Percentiles rank a stretch among this genome's conserved stretches.
Conservation (phyloP, 2,888 invertebrate species). For the Branchellion lobata region DNA sequence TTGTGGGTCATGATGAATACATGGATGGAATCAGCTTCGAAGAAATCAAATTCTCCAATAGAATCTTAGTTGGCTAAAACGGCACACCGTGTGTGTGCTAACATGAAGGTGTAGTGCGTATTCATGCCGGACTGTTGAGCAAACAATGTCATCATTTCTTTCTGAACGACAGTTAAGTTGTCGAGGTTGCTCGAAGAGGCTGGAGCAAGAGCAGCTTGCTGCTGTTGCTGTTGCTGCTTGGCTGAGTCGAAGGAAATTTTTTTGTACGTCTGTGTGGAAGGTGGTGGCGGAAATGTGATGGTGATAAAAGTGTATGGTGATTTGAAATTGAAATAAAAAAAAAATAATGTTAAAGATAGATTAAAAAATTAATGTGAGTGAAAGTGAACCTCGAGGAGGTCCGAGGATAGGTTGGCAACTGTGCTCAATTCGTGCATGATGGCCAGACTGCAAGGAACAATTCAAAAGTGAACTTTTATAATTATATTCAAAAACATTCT, state of each 20-base stretch:
- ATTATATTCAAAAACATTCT: background rate
- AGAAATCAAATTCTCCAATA: too few species aligned
- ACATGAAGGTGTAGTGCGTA: slow-evolving; percentile 15
- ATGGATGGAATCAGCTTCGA: too few species aligned
- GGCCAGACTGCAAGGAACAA: slow-evolving; percentile 1
- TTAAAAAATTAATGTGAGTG: background rate
- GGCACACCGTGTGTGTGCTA: background rate
- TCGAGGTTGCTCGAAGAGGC: background rate
- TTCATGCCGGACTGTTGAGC: slow-evolving; percentile 36
- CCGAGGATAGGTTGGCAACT: background rate
- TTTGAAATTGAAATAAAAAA: background rate
- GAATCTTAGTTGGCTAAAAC: too few species aligned
- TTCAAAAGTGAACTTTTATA: too few species aligned
- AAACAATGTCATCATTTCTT: slow-evolving; percentile 27
- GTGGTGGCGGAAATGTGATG: background rate
- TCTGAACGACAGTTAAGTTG: background rate
- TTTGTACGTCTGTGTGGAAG: slow-evolving; percentile 11
- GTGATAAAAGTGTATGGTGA: background rate
- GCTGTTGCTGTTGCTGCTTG: background rate
- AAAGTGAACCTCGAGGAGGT: background rate
- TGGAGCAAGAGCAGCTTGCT: background rate
- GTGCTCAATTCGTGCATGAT: slow-evolving; percentile 25
- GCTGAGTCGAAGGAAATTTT: background rate
- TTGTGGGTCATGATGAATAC: too few species aligned
- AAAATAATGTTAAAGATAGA: background rate